Conservation (phyloP, 2,888 invertebrate genomes). For the Dicranocentrus wangi region DNA sequence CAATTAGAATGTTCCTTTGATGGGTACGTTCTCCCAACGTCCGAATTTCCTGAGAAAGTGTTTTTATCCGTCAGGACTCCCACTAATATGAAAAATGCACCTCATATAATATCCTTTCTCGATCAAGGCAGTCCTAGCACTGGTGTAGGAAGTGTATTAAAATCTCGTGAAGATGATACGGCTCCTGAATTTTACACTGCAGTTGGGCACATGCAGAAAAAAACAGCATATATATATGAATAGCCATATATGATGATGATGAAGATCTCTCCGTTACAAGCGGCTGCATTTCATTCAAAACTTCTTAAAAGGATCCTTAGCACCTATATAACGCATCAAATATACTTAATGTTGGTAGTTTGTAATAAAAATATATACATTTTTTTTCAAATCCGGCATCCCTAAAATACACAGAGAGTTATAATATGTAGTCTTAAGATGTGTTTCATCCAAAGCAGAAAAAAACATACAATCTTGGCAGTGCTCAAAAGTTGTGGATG, state of each 20-base stretch:
- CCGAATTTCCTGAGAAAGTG: slow-evolving; percentile 51
- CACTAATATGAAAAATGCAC: background rate
- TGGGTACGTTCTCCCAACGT: background rate
- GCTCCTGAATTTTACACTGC: slow-evolving; percentile 19
- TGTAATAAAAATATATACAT: no score
- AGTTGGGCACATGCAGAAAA: background rate
- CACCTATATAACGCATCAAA: slow-evolving; percentile 28
- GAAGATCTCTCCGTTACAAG: slow-evolving; percentile 40
- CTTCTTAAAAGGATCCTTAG: slow-evolving; percentile 33
- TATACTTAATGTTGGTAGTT: no score
- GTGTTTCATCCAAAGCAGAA: background rate
- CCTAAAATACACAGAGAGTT: no score
- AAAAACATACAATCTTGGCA: slow-evolving; percentile 44
- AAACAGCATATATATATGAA: background rate
- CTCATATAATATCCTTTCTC: slow-evolving; percentile 38
- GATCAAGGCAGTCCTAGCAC: slow-evolving; percentile 48
- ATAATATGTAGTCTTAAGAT: no score
- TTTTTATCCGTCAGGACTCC: slow-evolving; percentile 1
- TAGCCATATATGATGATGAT: no score
- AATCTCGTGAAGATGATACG: slow-evolving; percentile 55
- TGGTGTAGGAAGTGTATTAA: slow-evolving; percentile 56
- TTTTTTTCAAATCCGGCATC: slow-evolving; percentile 40
- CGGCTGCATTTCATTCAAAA: slow-evolving; percentile 29
- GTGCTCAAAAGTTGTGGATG: slow-evolving; percentile 25
- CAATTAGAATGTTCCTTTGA: background rate